Conservation (phyloP, 2,797 vertebrate species). For the Crossoptilon crossoptilon region DNA sequence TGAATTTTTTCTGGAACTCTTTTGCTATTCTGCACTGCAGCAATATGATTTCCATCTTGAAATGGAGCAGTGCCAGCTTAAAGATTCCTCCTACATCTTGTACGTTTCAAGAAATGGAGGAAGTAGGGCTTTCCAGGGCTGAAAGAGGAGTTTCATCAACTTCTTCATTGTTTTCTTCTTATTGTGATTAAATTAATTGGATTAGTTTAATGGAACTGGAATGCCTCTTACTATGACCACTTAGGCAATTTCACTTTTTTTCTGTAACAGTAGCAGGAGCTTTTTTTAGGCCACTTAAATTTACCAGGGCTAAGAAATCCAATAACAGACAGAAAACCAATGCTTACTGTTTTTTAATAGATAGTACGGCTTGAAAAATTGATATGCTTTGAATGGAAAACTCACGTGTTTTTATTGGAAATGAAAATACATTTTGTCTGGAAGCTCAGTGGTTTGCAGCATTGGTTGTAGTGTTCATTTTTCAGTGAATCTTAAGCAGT, state of each 20-base stretch:
- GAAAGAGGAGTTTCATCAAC: constrained; percentile 15
- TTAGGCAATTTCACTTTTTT: not conserved
- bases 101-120: not conserved
- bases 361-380: not conserved
- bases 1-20: constrained; percentile 13
- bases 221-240: not conserved
- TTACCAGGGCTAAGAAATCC: not conserved
- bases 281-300: not conserved
- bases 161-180: constrained; percentile 25
- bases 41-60: constrained; percentile 4
- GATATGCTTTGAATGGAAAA: not conserved
- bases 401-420: not conserved
- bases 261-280: not conserved
- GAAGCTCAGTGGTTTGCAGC: not conserved
- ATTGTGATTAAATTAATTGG: not conserved
- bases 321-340: not conserved
- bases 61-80: not conserved
- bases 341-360: not conserved
- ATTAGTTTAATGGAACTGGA: constrained; percentile 17
- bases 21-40: constrained; percentile 14
- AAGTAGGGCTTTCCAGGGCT: not conserved
- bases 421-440: constrained; percentile 10
- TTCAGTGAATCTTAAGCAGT: not conserved
- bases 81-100: not conserved
- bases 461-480: constrained; percentile 10